These are phyloP conservation scores for Halocynthia aurantium DNA, from an alignment of 23 tunicate species.

Conservation along the genomic window DNA sequence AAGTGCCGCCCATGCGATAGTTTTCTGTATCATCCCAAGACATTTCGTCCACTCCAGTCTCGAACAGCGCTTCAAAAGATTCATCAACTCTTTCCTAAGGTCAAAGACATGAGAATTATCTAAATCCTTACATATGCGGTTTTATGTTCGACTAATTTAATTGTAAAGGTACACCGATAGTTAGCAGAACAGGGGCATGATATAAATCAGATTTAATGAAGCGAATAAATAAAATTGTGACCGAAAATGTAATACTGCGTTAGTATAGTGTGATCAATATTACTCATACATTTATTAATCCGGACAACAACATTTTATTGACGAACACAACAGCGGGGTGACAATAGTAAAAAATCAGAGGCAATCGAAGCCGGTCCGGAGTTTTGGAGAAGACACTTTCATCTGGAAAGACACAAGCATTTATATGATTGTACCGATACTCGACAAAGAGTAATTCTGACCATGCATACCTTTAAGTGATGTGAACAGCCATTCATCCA, in stretches of 20 bases:
- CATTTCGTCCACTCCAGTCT: conserved; percentile 96
- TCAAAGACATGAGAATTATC: no score
- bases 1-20: conserved; percentile 89
- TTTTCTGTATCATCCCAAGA: conserved; percentile 95
- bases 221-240: no score
- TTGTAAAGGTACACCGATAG: no score
- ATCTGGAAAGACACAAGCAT: conserved; percentile 32
- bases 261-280: no score
- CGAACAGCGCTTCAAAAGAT: conserved; percentile 80
- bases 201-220: no score
- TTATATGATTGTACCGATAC: not conserved
- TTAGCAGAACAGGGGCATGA: no score
- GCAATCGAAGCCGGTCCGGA: conserved; percentile 76
- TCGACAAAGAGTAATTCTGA: not conserved
- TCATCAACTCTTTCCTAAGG: conserved; percentile 63
- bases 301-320: conserved; percentile 71
- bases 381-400: conserved; percentile 60
- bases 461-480: conserved; percentile 39
- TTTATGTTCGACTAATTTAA: no score
- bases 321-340: conserved; percentile 86
- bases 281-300: conserved; percentile 47
- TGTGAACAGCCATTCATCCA: conserved; percentile 87
- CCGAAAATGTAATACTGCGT: no score
- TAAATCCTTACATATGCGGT: no score
- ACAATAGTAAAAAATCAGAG: conserved; percentile 76